Conservation (phyloP, 2,113 vertebrate species). For the Tragulus kanchil region DNA sequence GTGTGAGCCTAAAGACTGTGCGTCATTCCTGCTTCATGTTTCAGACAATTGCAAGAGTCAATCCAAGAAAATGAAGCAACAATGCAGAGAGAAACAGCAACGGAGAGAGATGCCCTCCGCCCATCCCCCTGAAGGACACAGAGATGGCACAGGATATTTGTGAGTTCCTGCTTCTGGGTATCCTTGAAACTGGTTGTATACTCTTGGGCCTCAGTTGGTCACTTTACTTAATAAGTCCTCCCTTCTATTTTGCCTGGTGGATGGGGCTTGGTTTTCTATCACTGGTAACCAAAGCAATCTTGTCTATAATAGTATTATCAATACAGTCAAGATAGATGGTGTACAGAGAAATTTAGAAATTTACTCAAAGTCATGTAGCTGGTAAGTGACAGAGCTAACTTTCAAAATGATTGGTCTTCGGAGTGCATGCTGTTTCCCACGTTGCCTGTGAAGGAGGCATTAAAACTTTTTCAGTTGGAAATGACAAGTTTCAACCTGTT, state of each 20-base stretch:
- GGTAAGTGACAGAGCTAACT: not conserved
- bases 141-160: not conserved
- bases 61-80: not conserved
- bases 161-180: not conserved
- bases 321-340: not conserved
- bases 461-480: not conserved
- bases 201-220: not conserved
- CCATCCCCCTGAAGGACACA: fast-evolving
- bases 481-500: not conserved
- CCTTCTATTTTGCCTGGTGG: not conserved
- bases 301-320: not conserved
- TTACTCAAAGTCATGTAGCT: not conserved
- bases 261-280: slow-evolving; percentile 1
- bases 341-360: not conserved
- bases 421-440: not conserved
- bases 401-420: slow-evolving; percentile 14
- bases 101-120: not conserved
- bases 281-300: slow-evolving; percentile 35
- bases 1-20: not conserved
- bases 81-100: not conserved
- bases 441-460: not conserved
- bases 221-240: not conserved
- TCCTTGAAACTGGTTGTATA: too few species aligned
- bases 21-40: not conserved
- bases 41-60: not conserved